phyloP scores from a whole-genome alignment of 2,797 vertebrate species.

The Semotilus atromaculatus region DNA sequence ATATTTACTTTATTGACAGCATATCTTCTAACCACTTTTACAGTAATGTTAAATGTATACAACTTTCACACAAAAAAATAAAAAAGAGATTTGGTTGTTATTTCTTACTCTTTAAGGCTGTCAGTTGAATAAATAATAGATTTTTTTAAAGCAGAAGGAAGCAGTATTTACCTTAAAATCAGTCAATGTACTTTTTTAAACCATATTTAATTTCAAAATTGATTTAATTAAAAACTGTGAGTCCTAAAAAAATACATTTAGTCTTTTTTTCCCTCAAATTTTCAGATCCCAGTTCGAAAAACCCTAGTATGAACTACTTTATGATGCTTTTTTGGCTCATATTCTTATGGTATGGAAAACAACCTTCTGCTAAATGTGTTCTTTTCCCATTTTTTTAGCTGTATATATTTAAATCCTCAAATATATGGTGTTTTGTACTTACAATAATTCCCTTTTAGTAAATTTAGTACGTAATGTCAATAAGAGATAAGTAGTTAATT shows the following conservation, averaged over 20 bases:
- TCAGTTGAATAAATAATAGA: background rate
- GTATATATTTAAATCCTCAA: background rate
- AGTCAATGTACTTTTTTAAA: background rate
- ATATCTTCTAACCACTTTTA: background rate
- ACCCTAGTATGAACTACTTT: background rate
- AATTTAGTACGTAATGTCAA: too few species aligned
- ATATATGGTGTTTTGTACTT: background rate
- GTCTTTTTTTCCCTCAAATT: background rate
- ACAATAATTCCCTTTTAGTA: background rate
- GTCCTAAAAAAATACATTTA: background rate
- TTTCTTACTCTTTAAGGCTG: background rate
- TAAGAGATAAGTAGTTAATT: too few species aligned
- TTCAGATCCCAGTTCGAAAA: background rate
- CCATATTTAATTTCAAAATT: background rate
- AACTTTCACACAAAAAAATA: background rate
- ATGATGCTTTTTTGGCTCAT: background rate
- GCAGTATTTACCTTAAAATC: background rate
- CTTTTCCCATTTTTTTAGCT: background rate
- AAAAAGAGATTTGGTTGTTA: background rate
- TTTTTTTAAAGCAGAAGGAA: background rate
- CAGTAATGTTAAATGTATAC: background rate
- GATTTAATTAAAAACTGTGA: background rate
- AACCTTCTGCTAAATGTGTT: background rate
- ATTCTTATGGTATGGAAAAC: background rate
- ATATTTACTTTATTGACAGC: background rate